Evolutionary conservation across 2,888 invertebrate species (phyloP), one percentile per base, ranked within the genome.

Genomic region (Cantharis flavilabris): DNA sequence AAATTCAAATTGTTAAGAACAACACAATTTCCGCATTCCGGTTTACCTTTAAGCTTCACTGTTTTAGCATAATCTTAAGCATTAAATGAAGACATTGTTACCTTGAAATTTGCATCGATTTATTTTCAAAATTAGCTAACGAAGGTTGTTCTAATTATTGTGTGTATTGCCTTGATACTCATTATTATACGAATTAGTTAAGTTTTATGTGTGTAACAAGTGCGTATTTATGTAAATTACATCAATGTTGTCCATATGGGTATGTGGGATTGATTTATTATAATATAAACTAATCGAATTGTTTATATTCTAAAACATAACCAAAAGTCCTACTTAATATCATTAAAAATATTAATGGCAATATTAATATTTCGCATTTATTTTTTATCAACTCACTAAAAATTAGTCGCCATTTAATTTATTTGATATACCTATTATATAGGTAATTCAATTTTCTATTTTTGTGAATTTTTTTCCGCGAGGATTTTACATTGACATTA

Each of bases 401-500:
- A 23, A 5, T 4, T 23, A 5, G 3, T 23, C 23, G 23, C 7
- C 23, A 23, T 23, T 23, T 23, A 4, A 23, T 23, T 23, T 23
- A 23, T 23, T 26, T 23, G 4, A 20, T 4, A 3, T 20, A n/a
- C n/a, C n/a, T n/a, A 20, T 20, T 20, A 20, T 23, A 5, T 23
- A n/a, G n/a, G n/a, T n/a, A 23, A 23, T 23, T 23, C 23, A 23
- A 23, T 23, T 23, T 23, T 76, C 72, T 49, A 72, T 76, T 76
- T 76, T 72, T 65, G 62, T 69, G 28, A 69, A 70, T 72, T 76
- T 72, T 72, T 33, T 26, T 70, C 64, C 70, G 63, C 67, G 63
- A 72, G 69, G 69, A 64, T 70, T 74, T 20, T 70, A 73, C 28
- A 28, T 63, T 69, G 76, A 76, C 70, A 62, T 72, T 72, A 67